Base-by-base conservation (phyloP, 2,888 invertebrate genomes). In the Amiota mariae region DNA sequence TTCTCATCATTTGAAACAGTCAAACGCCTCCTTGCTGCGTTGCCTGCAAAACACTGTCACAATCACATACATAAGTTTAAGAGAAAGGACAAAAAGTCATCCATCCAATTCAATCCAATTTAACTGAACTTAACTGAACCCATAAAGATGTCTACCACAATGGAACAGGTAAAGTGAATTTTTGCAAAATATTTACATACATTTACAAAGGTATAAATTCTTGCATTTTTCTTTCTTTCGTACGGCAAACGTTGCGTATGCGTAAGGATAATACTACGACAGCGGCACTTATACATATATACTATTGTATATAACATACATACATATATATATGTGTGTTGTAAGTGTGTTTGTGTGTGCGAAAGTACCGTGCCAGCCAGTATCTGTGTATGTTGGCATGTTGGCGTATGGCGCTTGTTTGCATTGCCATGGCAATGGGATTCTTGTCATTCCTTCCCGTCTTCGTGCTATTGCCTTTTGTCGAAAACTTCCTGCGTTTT, bases 381-480 rank as follows among this genome's bases (percentile, higher is more conserved):
- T 83, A 79, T 76, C 82, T 82, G 78, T 78, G 80, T 80, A 79
- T 82, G 73, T 75, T 84, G 24, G 51, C 67, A 79, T 82, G 73
- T 75, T 84, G 24, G 51, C 67, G 20, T 54, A 20, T 20, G 20
- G 67, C 20, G 51, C 15, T 66, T 66, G 18, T 84, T 84, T 84
- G 85, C 82, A 84, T 83, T 81, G 79, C 83, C 80, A 84, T 83
- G 83, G 80, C 79, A 83, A 84, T 77, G 78, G 56, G 46, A 73
- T 54, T 46, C 70, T 57, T 48, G 51, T 70, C 75, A 71, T 71
- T 74, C 75, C 73, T 79, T 72, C 36, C 73, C 76, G 78, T 78
- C 78, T 80, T 84, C 77, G 77, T 74, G 75, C 76, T 67, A 72
- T 13, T 47, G 76, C 75, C 73, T 75, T 75, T 72, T 18, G 59